These are phyloP conservation scores for Steatornis caripensis DNA, from an alignment of 2,113 vertebrate species.

Conservation along the genomic window DNA sequence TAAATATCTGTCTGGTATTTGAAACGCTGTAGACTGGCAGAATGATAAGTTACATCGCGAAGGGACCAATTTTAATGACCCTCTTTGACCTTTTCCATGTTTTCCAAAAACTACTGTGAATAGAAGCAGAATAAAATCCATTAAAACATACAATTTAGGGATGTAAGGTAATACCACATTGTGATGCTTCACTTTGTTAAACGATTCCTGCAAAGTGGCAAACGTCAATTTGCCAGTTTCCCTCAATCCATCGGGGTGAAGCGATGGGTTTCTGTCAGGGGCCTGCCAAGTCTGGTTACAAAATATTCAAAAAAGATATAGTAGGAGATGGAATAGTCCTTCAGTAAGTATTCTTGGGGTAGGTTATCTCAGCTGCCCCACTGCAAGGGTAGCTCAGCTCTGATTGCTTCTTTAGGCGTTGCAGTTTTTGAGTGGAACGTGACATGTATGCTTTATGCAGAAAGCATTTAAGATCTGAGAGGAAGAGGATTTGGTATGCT, in stretches of 20 bases:
- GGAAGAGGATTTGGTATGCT: neutral
- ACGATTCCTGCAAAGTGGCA: neutral
- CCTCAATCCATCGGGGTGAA: neutral
- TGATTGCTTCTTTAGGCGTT: neutral
- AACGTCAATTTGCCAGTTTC: neutral
- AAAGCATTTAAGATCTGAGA: neutral
- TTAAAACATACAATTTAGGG: neutral
- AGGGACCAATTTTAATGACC: neutral
- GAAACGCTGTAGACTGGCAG: neutral
- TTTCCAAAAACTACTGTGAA: neutral
- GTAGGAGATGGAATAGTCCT: neutral
- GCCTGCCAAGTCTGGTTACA: neutral
- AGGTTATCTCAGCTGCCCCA: neutral
- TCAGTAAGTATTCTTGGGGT: no score
- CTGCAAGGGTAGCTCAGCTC: neutral
- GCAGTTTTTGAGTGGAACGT: neutral
- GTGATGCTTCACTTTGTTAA: neutral
- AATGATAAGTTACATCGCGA: neutral
- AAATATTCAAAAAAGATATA: neutral
- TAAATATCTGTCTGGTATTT: neutral
- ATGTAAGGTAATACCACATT: neutral
- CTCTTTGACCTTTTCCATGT: neutral
- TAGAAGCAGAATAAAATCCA: neutral
- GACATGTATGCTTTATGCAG: fast-evolving
- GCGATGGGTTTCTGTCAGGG: neutral